Conservation (phyloP, 2,113 vertebrate genomes). For the Peromyscus leucopus region DNA sequence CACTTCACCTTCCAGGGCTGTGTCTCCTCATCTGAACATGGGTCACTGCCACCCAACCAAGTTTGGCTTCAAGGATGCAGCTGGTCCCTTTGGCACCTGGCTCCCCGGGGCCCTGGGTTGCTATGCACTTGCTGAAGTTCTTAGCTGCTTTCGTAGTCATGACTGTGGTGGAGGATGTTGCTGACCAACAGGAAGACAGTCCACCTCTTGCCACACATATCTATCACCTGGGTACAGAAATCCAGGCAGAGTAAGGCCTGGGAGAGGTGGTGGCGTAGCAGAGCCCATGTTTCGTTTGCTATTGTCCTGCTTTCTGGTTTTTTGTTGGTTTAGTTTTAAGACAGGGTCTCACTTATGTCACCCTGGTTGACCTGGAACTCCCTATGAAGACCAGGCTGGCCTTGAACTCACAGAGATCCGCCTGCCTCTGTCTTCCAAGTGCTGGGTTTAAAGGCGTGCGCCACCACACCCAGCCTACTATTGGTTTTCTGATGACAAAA, state of each 20-base stretch:
- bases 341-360: not conserved
- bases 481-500: not conserved
- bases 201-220: no score
- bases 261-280: no score
- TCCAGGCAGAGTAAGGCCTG: not conserved
- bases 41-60: rapidly evolving
- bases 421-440: not conserved
- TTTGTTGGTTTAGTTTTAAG: not conserved
- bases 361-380: not conserved
- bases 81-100: rapidly evolving
- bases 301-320: not conserved
- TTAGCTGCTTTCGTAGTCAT: not conserved
- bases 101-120: not conserved
- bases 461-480: not conserved
- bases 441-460: not conserved
- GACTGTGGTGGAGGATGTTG: not conserved
- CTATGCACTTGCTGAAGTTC: not conserved
- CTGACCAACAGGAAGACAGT: not conserved
- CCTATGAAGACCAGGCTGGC: not conserved
- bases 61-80: not conserved
- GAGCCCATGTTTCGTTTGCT: not conserved
- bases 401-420: not conserved
- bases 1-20: not conserved
- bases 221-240: not conserved
- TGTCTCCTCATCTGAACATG: not conserved